phyloP scores from a whole-genome alignment of 2,797 vertebrate species.

The Arctocebus calabarensis region DNA sequence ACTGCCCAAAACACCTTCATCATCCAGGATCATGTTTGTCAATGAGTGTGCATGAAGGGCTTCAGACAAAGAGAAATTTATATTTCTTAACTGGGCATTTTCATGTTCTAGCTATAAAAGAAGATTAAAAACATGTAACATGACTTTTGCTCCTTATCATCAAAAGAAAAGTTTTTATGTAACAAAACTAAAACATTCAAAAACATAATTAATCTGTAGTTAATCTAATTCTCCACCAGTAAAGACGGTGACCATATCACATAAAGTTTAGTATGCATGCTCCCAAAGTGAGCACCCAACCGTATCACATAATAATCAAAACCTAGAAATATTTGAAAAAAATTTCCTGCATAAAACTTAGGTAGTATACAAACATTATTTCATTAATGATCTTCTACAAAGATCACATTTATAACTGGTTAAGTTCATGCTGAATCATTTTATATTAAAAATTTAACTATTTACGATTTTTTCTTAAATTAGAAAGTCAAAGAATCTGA shows the following conservation, averaged over 20 bases:
- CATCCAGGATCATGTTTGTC: constrained; percentile 91
- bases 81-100: constrained; percentile 91
- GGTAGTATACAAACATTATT: not conserved
- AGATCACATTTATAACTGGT: not conserved
- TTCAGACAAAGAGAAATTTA: constrained; percentile 93
- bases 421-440: constrained; percentile 23
- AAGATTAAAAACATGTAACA: constrained; percentile 40
- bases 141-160: constrained; percentile 16
- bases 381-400: constrained; percentile 51
- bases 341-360: constrained; percentile 6
- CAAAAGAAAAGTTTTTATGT: constrained; percentile 51
- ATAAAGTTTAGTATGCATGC: too few species aligned
- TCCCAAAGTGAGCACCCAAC: not conserved
- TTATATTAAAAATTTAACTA: constrained; percentile 33
- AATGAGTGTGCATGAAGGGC: constrained; percentile 88
- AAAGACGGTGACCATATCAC: not conserved
- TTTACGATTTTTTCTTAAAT: not conserved
- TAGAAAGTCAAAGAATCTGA: constrained; percentile 53
- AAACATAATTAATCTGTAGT: constrained; percentile 7
- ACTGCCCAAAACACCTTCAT: constrained; percentile 94
- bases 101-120: constrained; percentile 92
- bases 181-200: constrained; percentile 46
- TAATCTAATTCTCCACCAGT: not conserved
- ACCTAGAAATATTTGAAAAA: not conserved
- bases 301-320: not conserved